Evolutionary conservation across 2,113 vertebrate species (phyloP), one percentile per base, ranked within the genome.

Genomic region (Xiphophorus couchianus): DNA sequence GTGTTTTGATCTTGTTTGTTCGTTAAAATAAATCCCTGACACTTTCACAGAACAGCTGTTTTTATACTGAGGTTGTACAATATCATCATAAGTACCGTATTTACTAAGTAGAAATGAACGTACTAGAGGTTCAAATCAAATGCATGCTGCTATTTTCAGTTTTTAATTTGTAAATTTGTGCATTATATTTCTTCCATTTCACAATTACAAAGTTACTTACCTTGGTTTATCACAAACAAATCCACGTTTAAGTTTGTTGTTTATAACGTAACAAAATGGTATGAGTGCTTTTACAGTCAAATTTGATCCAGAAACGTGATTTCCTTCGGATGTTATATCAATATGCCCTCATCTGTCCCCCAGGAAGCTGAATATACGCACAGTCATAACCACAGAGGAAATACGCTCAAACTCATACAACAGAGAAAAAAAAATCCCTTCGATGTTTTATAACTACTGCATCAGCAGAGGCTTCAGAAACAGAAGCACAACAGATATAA

Each of bases 381-480:
- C 10, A 25, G 31, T 15, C 62, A 58, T 15, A 69, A 82, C 87
- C 78, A 63, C 84, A 86, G 15, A 71, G 74, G 86, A 88, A 88
- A 74, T 65, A 0, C 5, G 29, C 3, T 9, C 61, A 2, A 29
- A 31, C 66, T 62, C 3, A 60, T 25, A 15, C 33, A 28, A 33
- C 5, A 12, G 5, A 39, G 2, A 27, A 66, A 42, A 54, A 72
- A 30, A 63, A n/a, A 1, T 12, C 4, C 2, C 3, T 12, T 1
- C 73, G 27, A 72, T 33, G 17, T 81, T 62, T 31, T 37, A 27
- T 0, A 48, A 17, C 27, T 8, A 33, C 19, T 60, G 14, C n/a
- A 35, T 31, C 67, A 67, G 25, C 65, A 74, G 1, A 75, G 13
- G 33, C 68, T 78, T 17, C 37, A n/a, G 8, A 69, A 48, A n/a